Base-by-base conservation (phyloP, 1,140 invertebrate species). In the Brachionus calyciflorus region DNA sequence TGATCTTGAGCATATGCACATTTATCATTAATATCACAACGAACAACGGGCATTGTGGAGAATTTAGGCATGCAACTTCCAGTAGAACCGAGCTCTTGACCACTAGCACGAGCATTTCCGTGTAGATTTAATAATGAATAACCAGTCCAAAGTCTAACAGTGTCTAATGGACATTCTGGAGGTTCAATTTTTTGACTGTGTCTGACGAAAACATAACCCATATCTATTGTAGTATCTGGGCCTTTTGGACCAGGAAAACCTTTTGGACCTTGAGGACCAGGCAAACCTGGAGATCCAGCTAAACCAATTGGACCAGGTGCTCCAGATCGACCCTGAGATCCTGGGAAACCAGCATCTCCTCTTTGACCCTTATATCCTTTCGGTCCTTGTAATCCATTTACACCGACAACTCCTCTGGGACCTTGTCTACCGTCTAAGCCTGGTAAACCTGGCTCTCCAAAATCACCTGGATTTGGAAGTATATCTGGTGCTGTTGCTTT, bases 141-240 rank as follows among this genome's bases (percentile, higher is more conserved):
- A 76, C 96, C 97, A 78, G 92, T 90, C 96, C 96, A 99, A 55
- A 99, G 81, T 82, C 90, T 89, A 1, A 88, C 85, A 1, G 93
- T 93, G 76, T 92, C 90, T 48, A 80, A 81, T 0, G 96, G 96
- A 87, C 97, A 99, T 19, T 86, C 80, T 0, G 96, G 95, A 77
- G 93, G 89, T 79, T 88, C 86, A 19, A 90, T 88, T 1, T 89
- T 89, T 86, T 99, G 96, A 26, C 94, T 98, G 87, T 99, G 97
- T 44, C 81, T 33, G 21, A 73, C 69, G 33, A 73, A 73, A 33
- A 73, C 51, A 49, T 51, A 73, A 7, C 69, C 69, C 17, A 73
- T 19, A 41, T 73, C 73, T 41, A 77, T 40, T 10, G 51, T 63
- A n/a, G 40, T 26, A 30, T 55, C 76, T n/a, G 76, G 51, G 6